A percentile compares a stretch with the other conserved stretches of the same genome.
These are phyloP conservation scores for Metallyticus violacea DNA, from an alignment of 2,888 invertebrate species.

Conservation along the genomic window DNA sequence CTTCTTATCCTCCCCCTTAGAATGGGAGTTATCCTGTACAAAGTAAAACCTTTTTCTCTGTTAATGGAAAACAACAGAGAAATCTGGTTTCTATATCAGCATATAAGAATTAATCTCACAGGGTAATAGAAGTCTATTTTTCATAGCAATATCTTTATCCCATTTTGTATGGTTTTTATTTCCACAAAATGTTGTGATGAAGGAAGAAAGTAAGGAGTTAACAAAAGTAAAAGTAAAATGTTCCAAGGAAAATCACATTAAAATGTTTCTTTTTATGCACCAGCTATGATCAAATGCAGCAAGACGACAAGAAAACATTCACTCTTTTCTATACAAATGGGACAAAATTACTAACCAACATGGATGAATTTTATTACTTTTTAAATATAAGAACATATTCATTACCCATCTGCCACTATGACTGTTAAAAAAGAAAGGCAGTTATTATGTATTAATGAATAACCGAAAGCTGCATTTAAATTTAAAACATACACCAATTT, in stretches of 20 bases:
- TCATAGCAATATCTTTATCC: neutral
- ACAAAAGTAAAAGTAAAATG: conserved; percentile 23
- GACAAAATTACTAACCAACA: neutral
- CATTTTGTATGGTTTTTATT: conserved; percentile 28
- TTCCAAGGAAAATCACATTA: conserved; percentile 24
- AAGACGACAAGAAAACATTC: conserved; percentile 1
- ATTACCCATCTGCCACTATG: neutral
- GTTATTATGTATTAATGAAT: neutral
- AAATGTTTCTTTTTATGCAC: neutral
- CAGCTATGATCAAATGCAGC: neutral
- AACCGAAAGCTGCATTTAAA: neutral
- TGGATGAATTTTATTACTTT: neutral
- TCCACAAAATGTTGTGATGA: conserved; percentile 31
- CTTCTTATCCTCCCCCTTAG: too few relatives aligned
- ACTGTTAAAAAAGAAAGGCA: neutral
- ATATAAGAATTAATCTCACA: neutral
- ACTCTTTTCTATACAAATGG: conserved; percentile 1
- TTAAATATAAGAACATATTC: neutral
- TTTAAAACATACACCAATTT: neutral
- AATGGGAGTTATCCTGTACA: too few relatives aligned
- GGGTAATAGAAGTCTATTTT: neutral
- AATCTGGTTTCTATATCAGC: too few relatives aligned
- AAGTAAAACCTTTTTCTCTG: too few relatives aligned
- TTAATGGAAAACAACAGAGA: too few relatives aligned
- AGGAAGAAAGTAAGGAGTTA: conserved; percentile 16